Conservation (phyloP, 2,888 invertebrate species). For the Thalpophila matura region DNA sequence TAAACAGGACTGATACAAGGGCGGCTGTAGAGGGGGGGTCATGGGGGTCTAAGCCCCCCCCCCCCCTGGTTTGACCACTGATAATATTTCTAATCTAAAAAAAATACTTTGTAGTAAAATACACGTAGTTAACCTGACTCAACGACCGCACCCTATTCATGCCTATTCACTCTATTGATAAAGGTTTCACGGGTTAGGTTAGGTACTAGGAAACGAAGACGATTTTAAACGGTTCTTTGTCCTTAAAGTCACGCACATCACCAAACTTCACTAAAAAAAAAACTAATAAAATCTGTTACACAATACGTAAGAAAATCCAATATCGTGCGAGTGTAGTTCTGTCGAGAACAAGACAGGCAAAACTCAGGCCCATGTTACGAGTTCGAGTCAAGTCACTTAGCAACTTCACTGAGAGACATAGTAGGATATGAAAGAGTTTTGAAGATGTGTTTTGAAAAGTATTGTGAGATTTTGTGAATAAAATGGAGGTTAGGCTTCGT, state of each 20-base stretch:
- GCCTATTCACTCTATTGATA: no score
- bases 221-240: not conserved
- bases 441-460: slow-evolving; percentile 33
- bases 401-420: slow-evolving; percentile 20
- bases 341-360: slow-evolving; percentile 52
- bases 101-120: no score
- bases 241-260: not conserved
- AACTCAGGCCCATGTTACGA: slow-evolving; percentile 38
- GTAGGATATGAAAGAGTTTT: slow-evolving; percentile 22
- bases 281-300: slow-evolving; percentile 15
- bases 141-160: no score
- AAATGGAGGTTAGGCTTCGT: no score
- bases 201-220: no score
- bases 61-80: no score
- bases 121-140: no score
- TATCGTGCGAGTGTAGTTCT: slow-evolving; percentile 45
- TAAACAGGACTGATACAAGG: no score
- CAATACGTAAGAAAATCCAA: slow-evolving; percentile 61
- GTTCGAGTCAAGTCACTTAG: slow-evolving; percentile 35
- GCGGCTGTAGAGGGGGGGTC: no score
- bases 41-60: no score
- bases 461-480: not conserved
- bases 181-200: no score
- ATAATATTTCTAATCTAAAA: no score
- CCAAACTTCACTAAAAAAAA: not conserved